Evolutionary conservation across 2,888 invertebrate genomes (phyloP), one percentile per base, ranked within the genome.

Genomic region (Argyresthia albistria): DNA sequence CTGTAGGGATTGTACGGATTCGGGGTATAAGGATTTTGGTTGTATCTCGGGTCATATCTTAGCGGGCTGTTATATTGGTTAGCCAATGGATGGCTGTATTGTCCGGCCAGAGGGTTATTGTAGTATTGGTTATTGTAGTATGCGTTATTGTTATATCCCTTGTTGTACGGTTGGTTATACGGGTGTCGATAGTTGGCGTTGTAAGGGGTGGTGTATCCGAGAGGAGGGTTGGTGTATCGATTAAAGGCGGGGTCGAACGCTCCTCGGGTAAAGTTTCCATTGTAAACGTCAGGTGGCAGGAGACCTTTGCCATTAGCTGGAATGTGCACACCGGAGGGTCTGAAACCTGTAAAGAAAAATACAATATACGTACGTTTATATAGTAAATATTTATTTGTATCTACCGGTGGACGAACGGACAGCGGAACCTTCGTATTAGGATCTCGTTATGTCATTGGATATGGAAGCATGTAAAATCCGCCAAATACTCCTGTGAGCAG

Each of bases 281-380:
- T 89, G 60, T 57, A 80, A 67, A 63, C 73, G 67, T 66, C 73
- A 67, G 63, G 83, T 76, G 61, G 89, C 73, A 65, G 73, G 67
- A 58, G 84, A 70, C 64, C 89, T 81, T 67, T 91, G 70, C 67
- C 91, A 80, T 66, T 88, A 69, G 90, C 90, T 14, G 92, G 90
- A 50, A 92, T 76, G 65, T 92, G 92, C 8, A 90, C 88, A n/a
- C 91, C 91, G 57, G 89, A 86, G 39, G 92, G 90, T 59, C 90
- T 88, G 73, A 91, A 93, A 51, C 86, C 87, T 86, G 66, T 35
- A 59, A 58, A 50, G 25, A 25, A 51, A 14, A 37, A 52, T 43
- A 36, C 8, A n/a, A n/a, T 25, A 12, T 12, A 42, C 10, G 0
- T 10, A 42, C 11, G 12, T 42, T 39, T 39, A 39, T 8, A 8